phyloP scores from a whole-genome alignment of 2,797 vertebrate species.

The Pteronotus mesoamericanus region DNA sequence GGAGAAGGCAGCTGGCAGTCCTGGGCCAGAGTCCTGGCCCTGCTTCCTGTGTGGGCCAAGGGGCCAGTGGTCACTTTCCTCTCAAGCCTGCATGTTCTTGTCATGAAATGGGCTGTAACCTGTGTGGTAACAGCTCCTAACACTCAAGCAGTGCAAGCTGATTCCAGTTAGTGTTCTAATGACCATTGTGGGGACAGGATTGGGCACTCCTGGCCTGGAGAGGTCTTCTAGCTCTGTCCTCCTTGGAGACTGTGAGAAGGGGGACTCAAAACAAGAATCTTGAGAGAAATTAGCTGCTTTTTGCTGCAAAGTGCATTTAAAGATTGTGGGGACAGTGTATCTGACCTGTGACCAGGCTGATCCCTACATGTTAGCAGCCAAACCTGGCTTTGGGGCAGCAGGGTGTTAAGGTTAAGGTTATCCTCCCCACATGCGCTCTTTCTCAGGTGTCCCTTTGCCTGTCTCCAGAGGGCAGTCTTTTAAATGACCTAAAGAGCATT shows the following conservation, averaged over 20 bases:
- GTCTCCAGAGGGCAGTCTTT: not conserved
- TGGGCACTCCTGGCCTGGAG: not conserved
- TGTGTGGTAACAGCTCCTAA: not conserved
- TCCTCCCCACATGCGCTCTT: not conserved
- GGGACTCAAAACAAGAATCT: not conserved
- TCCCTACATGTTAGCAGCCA: not conserved
- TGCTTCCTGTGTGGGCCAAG: not conserved
- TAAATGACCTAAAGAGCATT: not conserved
- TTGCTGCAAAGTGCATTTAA: not conserved
- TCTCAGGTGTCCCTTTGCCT: not conserved
- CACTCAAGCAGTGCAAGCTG: not conserved
- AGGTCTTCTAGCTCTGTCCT: not conserved
- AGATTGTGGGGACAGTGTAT: not conserved
- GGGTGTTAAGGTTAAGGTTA: not conserved
- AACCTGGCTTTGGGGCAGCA: not conserved
- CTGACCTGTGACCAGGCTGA: not conserved
- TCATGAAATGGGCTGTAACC: not conserved
- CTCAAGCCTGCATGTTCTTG: not conserved
- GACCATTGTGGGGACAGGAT: fast-evolving
- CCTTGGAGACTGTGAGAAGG: not conserved
- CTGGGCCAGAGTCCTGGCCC: not conserved
- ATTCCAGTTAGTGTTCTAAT: not conserved
- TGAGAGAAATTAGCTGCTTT: not conserved
- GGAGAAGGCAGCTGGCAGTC: not conserved
- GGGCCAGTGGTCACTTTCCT: not conserved